Conservation (phyloP, 2,113 vertebrate genomes). For the Leucopternis melanops region DNA sequence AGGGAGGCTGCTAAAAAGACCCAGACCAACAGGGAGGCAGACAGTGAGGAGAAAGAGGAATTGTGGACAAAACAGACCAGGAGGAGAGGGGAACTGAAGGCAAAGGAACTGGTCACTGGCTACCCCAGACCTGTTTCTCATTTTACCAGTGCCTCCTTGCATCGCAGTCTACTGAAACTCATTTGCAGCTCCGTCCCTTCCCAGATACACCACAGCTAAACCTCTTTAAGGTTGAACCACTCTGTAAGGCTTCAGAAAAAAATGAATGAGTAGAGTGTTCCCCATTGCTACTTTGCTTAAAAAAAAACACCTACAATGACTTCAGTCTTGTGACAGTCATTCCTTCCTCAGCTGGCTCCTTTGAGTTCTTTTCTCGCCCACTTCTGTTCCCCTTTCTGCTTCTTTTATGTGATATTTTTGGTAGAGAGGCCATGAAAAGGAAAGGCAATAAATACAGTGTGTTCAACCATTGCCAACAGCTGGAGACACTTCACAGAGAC, state of each 20-base stretch:
- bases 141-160: background rate
- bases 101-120: background rate
- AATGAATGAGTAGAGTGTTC: background rate
- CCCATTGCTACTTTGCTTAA: background rate
- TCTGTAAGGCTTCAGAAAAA: background rate
- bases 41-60: background rate
- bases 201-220: background rate
- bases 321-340: slow-evolving; percentile 35
- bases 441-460: background rate
- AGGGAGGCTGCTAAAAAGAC: background rate
- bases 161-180: background rate
- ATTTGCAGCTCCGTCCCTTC: background rate
- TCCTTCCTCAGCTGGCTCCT: slow-evolving; percentile 6
- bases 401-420: slow-evolving; percentile 19
- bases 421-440: background rate
- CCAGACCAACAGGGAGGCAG: background rate
- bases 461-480: slow-evolving; percentile 21
- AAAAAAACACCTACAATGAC: background rate
- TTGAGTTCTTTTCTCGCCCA: background rate
- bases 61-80: fast-evolving
- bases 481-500: slow-evolving; percentile 27
- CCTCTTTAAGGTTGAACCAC: background rate
- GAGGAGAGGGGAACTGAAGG: background rate
- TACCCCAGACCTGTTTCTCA: background rate
- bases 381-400: background rate